A percentile compares a stretch with the other conserved stretches of the same genome.
Evolutionary conservation across 2,113 vertebrate genomes (phyloP).

Genomic region (Ailuropoda melanoleuca): DNA sequence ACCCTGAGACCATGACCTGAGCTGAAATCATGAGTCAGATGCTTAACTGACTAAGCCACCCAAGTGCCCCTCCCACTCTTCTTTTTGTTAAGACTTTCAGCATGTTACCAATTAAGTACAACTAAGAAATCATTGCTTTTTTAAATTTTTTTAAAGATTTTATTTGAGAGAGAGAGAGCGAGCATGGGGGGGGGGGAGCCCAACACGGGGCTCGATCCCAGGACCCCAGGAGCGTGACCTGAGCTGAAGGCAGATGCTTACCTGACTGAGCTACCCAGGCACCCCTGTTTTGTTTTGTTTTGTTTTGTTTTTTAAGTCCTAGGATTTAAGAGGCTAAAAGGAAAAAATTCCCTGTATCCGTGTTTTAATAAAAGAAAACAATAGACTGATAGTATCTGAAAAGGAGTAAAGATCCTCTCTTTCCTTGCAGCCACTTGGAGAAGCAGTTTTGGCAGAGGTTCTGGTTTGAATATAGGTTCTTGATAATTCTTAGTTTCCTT

Average conservation of each 20-base stretch:
- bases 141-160: neutral
- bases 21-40: neutral
- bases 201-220: neutral
- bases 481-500: neutral
- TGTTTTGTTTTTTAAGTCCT: neutral
- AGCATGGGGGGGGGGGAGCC: neutral
- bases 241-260: neutral
- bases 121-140: neutral
- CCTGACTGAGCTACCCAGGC: neutral
- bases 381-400: neutral
- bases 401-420: neutral
- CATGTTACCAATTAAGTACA: neutral
- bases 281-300: neutral
- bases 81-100: neutral
- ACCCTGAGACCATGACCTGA: neutral
- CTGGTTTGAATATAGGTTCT: neutral
- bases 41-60: neutral
- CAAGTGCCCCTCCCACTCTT: neutral
- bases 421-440: neutral
- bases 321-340: neutral
- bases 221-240: neutral
- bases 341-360: neutral
- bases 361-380: neutral
- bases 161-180: neutral
- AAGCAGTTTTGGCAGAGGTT: neutral